Evolutionary conservation across 2,113 vertebrate genomes (phyloP), one percentile per base, ranked within the genome.

Genomic region (Enhydra lutris): DNA sequence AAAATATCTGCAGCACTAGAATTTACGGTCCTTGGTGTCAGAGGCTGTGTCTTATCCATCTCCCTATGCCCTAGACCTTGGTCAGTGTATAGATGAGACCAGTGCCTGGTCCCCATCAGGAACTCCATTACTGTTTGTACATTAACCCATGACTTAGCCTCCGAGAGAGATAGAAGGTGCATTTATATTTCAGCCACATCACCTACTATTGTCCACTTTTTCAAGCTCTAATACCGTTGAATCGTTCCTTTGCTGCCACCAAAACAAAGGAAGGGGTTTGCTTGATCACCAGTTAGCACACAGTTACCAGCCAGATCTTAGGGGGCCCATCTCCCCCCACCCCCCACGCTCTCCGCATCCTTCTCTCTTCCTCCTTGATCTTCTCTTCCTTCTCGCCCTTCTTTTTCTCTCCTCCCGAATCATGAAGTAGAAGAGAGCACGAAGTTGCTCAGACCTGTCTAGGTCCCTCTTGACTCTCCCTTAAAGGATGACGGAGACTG

Each of bases 331-430:
- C 1, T 67, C 4, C 13, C 61, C 2, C 3, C 1, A n/a, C 29
- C n/a, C 10, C 3, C 52, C 9, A 47, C 9, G 7, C 0, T 13
- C 17, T 69, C 4, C 1, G 21, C 29, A n/a, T 6, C 31, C 29
- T 11, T 47, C 18, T 50, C 45, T 78, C 24, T 31, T 59, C n/a
- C n/a, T 82, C n/a, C 20, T 29, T 36, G 26, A 4, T 42, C 36
- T 50, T 12, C 4, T 15, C 45, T 36, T 74, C 31, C 36, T 0
- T 76, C 26, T 71, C 63, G 73, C 14, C 15, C 26, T 13, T 34
- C 29, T 39, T 82, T 24, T 39, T 61, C 23, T 59, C 12, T 76
- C 57, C 15, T 45, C 10, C 34, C 13, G 6, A 1, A 65, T 42
- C 36, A 3, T 6, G 20, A 74, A 65, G 52, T 7, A 42, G 67